A percentile compares a stretch with the other conserved stretches of the same genome.
phyloP scores from a whole-genome alignment of 2,797 vertebrate genomes.

The Sciaenops ocellatus region DNA sequence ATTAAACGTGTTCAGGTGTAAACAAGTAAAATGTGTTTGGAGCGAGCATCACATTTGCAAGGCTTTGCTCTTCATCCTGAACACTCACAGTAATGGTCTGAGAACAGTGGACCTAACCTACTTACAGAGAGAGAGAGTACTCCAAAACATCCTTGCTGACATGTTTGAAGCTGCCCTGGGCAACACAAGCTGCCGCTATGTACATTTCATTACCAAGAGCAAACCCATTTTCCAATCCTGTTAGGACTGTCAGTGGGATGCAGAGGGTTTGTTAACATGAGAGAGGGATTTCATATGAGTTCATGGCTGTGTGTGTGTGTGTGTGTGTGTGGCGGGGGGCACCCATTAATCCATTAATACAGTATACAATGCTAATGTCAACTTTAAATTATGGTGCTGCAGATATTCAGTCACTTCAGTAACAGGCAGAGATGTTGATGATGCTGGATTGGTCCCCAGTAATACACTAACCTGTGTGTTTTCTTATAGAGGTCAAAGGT shows the following conservation, averaged over 20 bases:
- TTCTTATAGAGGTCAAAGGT: not conserved
- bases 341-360: no score
- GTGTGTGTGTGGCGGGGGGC: no score
- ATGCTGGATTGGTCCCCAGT: not conserved
- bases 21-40: conserved; percentile 3
- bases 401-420: not conserved
- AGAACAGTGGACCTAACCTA: conserved; percentile 73
- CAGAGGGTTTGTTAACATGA: conserved; percentile 50
- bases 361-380: not conserved
- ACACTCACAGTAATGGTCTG: conserved; percentile 20
- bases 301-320: not conserved
- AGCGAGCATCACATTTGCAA: not conserved
- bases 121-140: conserved; percentile 72
- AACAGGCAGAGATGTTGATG: not conserved
- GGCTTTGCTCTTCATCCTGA: not conserved
- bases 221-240: conserved; percentile 68
- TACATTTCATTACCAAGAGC: conserved; percentile 73
- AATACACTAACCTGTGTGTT: not conserved
- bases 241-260: conserved; percentile 55
- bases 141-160: conserved; percentile 77
- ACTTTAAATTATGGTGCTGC: not conserved
- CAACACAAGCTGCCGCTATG: conserved; percentile 71
- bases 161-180: conserved; percentile 74
- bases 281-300: conserved; percentile 41
- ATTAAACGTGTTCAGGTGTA: not conserved